phyloP scores from a whole-genome alignment of 2,888 invertebrate genomes.

The Nephrotoma appendiculata region DNA sequence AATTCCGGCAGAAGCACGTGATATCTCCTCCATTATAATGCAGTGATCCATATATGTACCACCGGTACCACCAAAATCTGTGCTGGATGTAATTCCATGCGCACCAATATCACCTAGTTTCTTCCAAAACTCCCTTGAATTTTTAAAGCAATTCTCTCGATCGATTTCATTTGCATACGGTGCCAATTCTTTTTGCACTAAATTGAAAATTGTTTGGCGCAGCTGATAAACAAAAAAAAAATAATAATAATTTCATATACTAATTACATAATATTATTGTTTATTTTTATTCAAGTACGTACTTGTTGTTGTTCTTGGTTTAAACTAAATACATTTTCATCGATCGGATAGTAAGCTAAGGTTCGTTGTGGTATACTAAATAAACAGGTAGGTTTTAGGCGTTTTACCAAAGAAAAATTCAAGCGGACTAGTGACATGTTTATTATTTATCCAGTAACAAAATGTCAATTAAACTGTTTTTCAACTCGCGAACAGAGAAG shows the following conservation, averaged over 20 bases:
- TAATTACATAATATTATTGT: neutral
- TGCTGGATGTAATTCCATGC: constrained; percentile 77
- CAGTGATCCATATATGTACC: constrained; percentile 85
- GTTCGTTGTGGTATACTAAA: constrained; percentile 17
- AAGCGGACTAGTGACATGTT: neutral
- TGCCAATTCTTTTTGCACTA: constrained; percentile 89
- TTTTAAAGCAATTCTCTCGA: constrained; percentile 51
- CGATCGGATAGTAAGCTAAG: constrained; percentile 63
- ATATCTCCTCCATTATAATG: constrained; percentile 88
- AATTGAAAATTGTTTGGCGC: constrained; percentile 73
- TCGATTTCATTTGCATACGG: constrained; percentile 89
- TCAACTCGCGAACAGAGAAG: neutral
- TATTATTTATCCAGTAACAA: neutral
- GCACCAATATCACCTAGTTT: constrained; percentile 85
- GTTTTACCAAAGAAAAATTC: neutral
- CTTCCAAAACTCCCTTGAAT: constrained; percentile 65
- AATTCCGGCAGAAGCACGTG: constrained; percentile 62
- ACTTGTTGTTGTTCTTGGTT: constrained; percentile 79
- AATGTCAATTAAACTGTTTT: neutral
- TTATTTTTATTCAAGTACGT: constrained; percentile 13
- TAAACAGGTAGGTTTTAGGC: neutral
- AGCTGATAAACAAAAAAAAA: constrained; percentile 42
- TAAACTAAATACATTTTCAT: constrained; percentile 78
- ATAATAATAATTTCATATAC: no score
- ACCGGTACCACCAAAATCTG: constrained; percentile 85